Evolutionary conservation across 2,797 vertebrate species (phyloP).

Genomic region (Arctocebus calabarensis): DNA sequence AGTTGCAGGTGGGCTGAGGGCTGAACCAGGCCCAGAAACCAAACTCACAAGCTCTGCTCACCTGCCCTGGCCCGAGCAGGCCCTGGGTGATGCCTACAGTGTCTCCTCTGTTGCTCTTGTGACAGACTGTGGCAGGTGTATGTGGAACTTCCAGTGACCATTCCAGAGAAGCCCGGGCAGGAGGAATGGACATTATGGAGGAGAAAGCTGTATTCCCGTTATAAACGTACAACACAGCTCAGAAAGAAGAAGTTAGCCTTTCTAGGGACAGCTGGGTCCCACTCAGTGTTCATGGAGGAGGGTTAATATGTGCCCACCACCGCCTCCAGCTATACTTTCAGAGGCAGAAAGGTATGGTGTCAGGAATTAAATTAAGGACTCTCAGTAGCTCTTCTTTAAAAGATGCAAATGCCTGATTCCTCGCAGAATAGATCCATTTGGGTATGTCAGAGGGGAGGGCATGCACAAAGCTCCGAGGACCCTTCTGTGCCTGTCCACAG

Average conservation of each 20-base stretch:
- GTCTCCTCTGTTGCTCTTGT: not conserved
- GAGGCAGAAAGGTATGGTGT: not conserved
- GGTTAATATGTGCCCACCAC: rapidly evolving
- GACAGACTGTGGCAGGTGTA: not conserved
- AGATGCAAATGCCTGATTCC: not conserved
- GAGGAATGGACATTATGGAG: not conserved
- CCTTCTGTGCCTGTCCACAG: rapidly evolving
- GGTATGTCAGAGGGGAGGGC: not conserved
- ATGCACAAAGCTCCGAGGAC: rapidly evolving
- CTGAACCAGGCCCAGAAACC: not conserved
- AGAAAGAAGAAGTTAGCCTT: not conserved
- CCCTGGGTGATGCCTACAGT: not conserved
- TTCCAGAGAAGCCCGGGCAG: not conserved
- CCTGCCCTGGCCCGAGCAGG: not conserved
- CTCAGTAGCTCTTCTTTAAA: not conserved
- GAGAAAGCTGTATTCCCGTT: not conserved
- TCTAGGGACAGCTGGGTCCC: not conserved
- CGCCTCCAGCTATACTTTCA: rapidly evolving
- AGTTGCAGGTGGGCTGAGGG: not conserved
- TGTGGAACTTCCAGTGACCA: constrained; percentile 38
- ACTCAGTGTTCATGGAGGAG: no score
- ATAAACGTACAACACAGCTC: no score
- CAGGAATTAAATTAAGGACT: not conserved
- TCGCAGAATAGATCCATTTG: not conserved
- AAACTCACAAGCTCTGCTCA: not conserved